Base-by-base conservation (phyloP, 2,113 vertebrate species). In the Eidolon helvum region DNA sequence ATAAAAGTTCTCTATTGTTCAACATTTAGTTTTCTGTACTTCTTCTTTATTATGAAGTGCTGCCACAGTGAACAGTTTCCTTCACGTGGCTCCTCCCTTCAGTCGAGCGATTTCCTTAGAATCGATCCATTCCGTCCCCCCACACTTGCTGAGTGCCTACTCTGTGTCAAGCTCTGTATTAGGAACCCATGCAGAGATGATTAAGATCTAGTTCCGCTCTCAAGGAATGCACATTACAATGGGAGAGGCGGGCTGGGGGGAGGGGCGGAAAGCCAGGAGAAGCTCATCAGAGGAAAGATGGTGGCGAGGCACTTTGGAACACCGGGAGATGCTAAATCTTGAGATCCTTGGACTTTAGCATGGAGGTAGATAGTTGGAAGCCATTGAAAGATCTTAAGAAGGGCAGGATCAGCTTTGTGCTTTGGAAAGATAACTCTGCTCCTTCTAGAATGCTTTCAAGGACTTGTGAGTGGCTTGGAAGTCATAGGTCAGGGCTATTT, bases 11-110 rank as follows among this genome's bases (percentile, higher is more conserved):
- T 93, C 65, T 87, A 6, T 53, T 86, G 35, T 96, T 91, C 74
- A 69, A 90, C 82, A 91, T 91, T 72, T 40, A 10, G 1, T 89
- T 90, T 91, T 90, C 65, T 85, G 57, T 18, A 57, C 40, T 63
- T 86, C 87, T 96, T 93, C 91, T 78, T 93, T 86, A 50, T 94
- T 94, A 90, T 57, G n/a, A 95, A 94, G 22, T 82, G 48, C 50
- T 92, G 35, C 77, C 87, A 68, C 24, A 33, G 33, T 78, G n/a
- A 59, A 77, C 61, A 69, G 24, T 55, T 89, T 86, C 24, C n/a
- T 87, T 90, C 33, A 61, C 80, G 33, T 55, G 80, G 57, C 26
- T 82, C 83, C 91, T 94, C 55, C 48, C 50, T 96, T 94, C 63
- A 82, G 10, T 82, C n/a, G 33, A 90, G 89, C 68, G 59, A 61